phyloP scores from a whole-genome alignment of 2,888 invertebrate genomes.

The Timema podura region DNA sequence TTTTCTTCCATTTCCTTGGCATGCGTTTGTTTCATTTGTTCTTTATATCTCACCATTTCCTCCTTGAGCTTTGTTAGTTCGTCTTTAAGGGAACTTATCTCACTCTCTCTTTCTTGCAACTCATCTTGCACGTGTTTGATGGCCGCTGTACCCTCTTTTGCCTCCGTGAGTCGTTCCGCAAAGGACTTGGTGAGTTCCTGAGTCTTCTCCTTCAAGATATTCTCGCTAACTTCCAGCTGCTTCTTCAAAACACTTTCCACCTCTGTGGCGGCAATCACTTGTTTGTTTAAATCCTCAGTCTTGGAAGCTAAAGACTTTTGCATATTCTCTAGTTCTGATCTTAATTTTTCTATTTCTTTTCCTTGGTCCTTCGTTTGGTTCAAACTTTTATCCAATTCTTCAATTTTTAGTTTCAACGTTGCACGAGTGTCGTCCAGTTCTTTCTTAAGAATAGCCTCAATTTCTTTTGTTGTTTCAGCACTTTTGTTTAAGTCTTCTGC shows the following conservation, averaged over 20 bases:
- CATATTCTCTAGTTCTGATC: constrained; percentile 40
- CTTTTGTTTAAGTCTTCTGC: constrained; percentile 26
- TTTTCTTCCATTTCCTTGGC: constrained; percentile 30
- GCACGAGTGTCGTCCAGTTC: constrained; percentile 21
- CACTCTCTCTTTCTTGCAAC: constrained; percentile 21
- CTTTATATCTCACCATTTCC: constrained; percentile 28
- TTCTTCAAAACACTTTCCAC: constrained; percentile 40
- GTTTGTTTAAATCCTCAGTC: constrained; percentile 38
- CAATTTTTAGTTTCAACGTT: constrained; percentile 18
- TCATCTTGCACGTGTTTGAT: constrained; percentile 37
- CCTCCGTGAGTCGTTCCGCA: constrained; percentile 38
- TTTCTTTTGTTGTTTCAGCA: constrained; percentile 39
- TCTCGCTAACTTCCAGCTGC: constrained; percentile 43
- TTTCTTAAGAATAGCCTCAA: constrained; percentile 32
- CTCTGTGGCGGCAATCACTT: constrained; percentile 36
- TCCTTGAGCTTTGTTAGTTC: constrained; percentile 26
- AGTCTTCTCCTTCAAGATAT: constrained; percentile 45
- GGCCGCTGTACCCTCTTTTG: constrained; percentile 36
- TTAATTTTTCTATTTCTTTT: constrained; percentile 37
- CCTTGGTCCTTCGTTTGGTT: constrained; percentile 33
- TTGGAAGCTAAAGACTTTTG: constrained; percentile 34
- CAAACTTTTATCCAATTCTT: constrained; percentile 34
- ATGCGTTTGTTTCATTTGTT: constrained; percentile 27
- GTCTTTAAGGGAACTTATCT: constrained; percentile 36
- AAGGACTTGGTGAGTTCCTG: constrained; percentile 45